Percentiles rank a stretch among this genome's conserved stretches.
Evolutionary conservation across 2,888 invertebrate species (phyloP).

Genomic region (Ophraella communa): DNA sequence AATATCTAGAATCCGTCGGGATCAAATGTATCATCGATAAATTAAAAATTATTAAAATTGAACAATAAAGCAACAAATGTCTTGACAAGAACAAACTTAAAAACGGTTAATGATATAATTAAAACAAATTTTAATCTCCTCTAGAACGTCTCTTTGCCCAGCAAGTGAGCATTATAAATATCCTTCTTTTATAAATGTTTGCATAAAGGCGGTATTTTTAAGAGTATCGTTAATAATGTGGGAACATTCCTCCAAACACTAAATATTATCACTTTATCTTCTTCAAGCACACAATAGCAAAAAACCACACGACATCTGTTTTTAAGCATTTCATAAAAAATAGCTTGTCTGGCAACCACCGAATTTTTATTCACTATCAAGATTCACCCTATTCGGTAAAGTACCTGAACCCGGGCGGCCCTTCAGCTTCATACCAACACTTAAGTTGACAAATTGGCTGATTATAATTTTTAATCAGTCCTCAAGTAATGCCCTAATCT

Average conservation of each 20-base stretch:
- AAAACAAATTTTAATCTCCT: too few relatives aligned
- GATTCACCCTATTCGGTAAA: constrained; percentile 24
- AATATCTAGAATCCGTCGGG: too few relatives aligned
- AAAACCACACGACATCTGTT: constrained; percentile 35
- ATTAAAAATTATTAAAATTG: too few relatives aligned
- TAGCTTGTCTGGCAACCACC: constrained; percentile 31
- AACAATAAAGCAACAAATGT: too few relatives aligned
- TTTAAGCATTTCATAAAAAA: constrained; percentile 33
- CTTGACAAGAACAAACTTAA: too few relatives aligned
- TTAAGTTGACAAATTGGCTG: constrained; percentile 57
- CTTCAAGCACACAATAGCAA: constrained; percentile 23
- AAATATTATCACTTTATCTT: constrained; percentile 11
- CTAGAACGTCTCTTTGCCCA: too few relatives aligned
- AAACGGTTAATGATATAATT: too few relatives aligned
- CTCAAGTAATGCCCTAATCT: constrained; percentile 43
- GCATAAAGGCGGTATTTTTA: background rate
- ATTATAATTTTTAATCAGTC: constrained; percentile 58
- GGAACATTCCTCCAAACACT: constrained; percentile 2
- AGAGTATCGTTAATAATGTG: constrained; percentile 9
- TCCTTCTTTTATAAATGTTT: too few relatives aligned
- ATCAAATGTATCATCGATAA: too few relatives aligned
- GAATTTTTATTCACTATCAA: constrained; percentile 31
- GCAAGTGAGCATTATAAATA: too few relatives aligned
- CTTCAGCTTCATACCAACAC: constrained; percentile 45
- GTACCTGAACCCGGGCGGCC: constrained; percentile 36